phyloP scores from a whole-genome alignment of 2,888 invertebrate species.

The Gortyna flavago region DNA sequence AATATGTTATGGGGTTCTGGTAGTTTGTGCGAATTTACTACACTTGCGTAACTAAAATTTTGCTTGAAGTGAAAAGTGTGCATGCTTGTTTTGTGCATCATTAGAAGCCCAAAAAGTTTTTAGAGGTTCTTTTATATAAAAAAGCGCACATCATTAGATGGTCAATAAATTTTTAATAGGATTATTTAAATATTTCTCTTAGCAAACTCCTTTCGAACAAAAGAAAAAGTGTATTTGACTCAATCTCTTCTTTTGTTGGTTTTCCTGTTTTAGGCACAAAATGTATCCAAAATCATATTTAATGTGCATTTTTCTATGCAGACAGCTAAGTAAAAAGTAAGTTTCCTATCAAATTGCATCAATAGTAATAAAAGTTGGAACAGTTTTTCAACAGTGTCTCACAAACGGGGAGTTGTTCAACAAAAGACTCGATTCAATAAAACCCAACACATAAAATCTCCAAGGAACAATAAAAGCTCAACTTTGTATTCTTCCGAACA shows the following conservation, averaged over 20 bases:
- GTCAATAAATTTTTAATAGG: not conserved
- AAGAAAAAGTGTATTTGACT: not conserved
- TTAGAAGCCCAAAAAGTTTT: not conserved
- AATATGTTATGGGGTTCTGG: constrained; percentile 38
- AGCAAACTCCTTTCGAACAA: not conserved
- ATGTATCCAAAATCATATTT: not conserved
- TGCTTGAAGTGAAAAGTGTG: not conserved
- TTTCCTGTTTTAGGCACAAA: not conserved
- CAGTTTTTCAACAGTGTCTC: constrained; percentile 53
- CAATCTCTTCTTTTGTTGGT: too few relatives aligned
- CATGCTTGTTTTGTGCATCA: not conserved
- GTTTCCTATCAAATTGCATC: constrained; percentile 39
- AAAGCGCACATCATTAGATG: not conserved
- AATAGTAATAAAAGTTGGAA: constrained; percentile 57
- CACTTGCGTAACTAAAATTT: constrained; percentile 4
- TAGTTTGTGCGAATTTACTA: constrained; percentile 24
- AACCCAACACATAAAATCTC: constrained; percentile 72
- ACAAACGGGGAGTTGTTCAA: constrained; percentile 56
- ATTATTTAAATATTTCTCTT: not conserved
- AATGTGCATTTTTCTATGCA: not conserved
- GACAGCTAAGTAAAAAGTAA: constrained; percentile 1
- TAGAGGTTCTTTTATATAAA: not conserved
- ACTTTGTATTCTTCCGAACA: constrained; percentile 71
- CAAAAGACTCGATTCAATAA: constrained; percentile 76
- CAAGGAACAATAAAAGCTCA: constrained; percentile 72